Evolutionary conservation across 2,888 invertebrate genomes (phyloP).

Genomic region (Lithophane socia): DNA sequence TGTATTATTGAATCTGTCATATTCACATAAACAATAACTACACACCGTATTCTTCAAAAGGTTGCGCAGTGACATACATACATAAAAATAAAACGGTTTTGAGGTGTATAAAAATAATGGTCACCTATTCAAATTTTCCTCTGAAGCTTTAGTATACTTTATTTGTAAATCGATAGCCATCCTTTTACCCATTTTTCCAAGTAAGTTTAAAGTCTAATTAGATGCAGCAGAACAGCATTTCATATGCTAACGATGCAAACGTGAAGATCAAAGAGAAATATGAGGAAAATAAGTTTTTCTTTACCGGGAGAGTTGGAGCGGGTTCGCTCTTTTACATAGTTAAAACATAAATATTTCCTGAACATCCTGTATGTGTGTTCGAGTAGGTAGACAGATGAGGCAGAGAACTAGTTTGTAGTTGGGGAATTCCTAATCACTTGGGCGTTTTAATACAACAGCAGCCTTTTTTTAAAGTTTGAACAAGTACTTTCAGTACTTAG

Average conservation of each 20-base stretch:
- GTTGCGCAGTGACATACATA: not conserved
- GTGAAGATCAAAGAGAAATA: slow-evolving; percentile 57
- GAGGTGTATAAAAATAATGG: not conserved
- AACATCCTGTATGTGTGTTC: slow-evolving; percentile 24
- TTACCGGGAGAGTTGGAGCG: slow-evolving; percentile 45
- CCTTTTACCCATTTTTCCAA: slow-evolving; percentile 26
- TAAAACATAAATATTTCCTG: slow-evolving; percentile 54
- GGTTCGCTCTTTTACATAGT: slow-evolving; percentile 48
- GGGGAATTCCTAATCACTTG: slow-evolving; percentile 28
- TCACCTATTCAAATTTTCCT: not conserved
- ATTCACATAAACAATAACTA: not conserved
- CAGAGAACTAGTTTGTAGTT: slow-evolving; percentile 18
- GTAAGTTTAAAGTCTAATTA: slow-evolving; percentile 48
- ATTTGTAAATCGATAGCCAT: slow-evolving; percentile 6
- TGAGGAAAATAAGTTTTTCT: slow-evolving; percentile 55
- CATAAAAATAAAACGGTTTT: not conserved
- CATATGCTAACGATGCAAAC: slow-evolving; percentile 57
- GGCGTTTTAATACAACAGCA: not conserved
- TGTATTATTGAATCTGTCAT: not conserved
- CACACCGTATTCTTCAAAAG: not conserved
- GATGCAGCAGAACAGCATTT: slow-evolving; percentile 49
- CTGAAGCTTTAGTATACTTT: slow-evolving; percentile 4
- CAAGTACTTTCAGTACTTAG: not conserved
- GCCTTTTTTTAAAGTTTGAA: not conserved
- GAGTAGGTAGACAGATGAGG: slow-evolving; percentile 23